Conservation (phyloP, 1,140 invertebrate species). For the Hycleus cichorii region DNA sequence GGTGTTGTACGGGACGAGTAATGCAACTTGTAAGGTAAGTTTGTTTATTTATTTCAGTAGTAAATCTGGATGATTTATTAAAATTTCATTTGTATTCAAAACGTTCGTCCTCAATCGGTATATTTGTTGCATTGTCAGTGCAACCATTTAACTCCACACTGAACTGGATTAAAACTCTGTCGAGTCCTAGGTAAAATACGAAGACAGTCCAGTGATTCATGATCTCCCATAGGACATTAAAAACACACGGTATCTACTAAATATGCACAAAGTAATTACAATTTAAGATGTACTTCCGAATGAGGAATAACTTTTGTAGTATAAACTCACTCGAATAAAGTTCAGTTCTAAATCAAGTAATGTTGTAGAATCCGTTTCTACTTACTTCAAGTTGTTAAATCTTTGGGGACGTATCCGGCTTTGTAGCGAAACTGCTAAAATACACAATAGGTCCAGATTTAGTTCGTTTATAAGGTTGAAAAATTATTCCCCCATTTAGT, state of each 20-base stretch:
- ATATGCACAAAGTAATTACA: slow-evolving; percentile 37
- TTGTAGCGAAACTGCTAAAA: slow-evolving; percentile 4
- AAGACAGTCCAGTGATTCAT: slow-evolving; percentile 32
- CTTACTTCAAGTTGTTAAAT: slow-evolving; percentile 16
- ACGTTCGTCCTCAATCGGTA: too few relatives aligned
- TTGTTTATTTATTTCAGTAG: too few relatives aligned
- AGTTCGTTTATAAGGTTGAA: too few relatives aligned
- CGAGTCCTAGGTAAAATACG: slow-evolving; percentile 24
- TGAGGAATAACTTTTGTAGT: slow-evolving; percentile 16
- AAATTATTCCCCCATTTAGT: too few relatives aligned
- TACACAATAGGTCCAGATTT: too few relatives aligned
- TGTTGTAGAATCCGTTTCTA: slow-evolving; percentile 16
- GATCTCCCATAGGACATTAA: slow-evolving; percentile 30
- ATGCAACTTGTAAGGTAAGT: too few relatives aligned
- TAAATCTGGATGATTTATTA: too few relatives aligned
- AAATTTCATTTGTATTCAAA: too few relatives aligned
- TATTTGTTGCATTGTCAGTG: too few relatives aligned
- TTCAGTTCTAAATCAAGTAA: slow-evolving; percentile 25
- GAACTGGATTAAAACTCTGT: too few relatives aligned
- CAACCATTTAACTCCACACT: too few relatives aligned
- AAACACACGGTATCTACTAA: slow-evolving; percentile 35
- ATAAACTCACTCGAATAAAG: slow-evolving; percentile 15
- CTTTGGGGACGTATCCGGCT: slow-evolving; percentile 15
- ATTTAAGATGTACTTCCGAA: slow-evolving; percentile 35
- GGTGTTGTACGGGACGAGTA: too few relatives aligned